Base-by-base conservation (phyloP, 2,113 vertebrate species). In the Protobothrops mucrosquamatus region DNA sequence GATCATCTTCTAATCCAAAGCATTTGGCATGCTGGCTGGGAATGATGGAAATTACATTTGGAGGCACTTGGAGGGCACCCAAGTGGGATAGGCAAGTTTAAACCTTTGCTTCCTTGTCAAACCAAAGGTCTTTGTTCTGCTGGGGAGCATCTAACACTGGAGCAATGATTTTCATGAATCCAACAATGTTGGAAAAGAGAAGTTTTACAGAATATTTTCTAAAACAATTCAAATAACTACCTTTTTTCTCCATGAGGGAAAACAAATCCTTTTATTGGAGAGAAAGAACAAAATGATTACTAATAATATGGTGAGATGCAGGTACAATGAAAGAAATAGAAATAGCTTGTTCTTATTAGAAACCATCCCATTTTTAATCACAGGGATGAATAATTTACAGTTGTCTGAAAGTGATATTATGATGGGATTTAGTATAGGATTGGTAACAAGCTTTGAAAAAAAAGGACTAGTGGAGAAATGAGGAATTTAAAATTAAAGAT, bases 111-210 rank as follows among this genome's bases (percentile, higher is more conserved):
- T 46, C 85, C 59, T 81, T 8, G 56, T 48, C 69, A 59, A 59
- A 29, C 89, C 20, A 74, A 48, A 46, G 52, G 14, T 64, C 22
- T 94, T 15, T 94, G 23, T 86, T 88, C 64, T 86, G 20, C n/a
- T 29, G 23, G 55, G 57, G 29, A 88, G 92, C 94, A 56, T 87
- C 93, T 92, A 92, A 89, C 74, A 92, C 56, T 81, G 34, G 48
- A 48, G 46, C 55, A 26, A 57, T 90, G 43, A 12, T 6, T 46
- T 59, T 22, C 69, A 59, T n/a, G 20, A 59, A 23, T 87, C 29
- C 9, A 6, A 61, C 10, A 52, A 26, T 57, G 39, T 23, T 8
- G 51, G 64, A 74, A 92, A 64, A 24, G 85, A 56, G 39, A 23
- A 39, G 48, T 48, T 86, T 88, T 89, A 88, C 55, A 56, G 18